A percentile compares a stretch with the other conserved stretches of the same genome.
These are phyloP conservation scores for Pseudomyrmex flavicornis DNA, from an alignment of 1,140 invertebrate species.

Conservation along the genomic window DNA sequence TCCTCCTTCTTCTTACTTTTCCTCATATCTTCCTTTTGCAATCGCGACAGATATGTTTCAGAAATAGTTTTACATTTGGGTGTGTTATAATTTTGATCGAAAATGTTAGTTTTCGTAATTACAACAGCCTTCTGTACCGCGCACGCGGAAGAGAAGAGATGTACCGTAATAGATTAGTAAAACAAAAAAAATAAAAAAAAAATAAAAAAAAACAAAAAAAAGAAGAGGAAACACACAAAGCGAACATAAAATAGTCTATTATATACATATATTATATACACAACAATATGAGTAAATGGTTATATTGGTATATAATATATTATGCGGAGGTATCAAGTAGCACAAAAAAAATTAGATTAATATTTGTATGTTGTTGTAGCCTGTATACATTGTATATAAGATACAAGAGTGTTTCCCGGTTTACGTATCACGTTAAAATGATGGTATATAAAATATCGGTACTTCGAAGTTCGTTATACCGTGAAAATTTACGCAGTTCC, in stretches of 20 bases:
- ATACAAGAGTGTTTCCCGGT: constrained; percentile 59
- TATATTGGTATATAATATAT: constrained; percentile 47
- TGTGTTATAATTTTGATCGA: constrained; percentile 62
- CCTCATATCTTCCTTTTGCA: constrained; percentile 38
- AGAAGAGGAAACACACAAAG: neutral
- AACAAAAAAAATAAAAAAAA: neutral
- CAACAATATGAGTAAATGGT: constrained; percentile 50
- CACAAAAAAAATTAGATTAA: constrained; percentile 72
- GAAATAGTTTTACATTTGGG: constrained; percentile 67
- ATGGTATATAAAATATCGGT: constrained; percentile 50
- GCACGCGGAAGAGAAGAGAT: constrained; percentile 58
- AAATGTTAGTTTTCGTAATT: constrained; percentile 68
- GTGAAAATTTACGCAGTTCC: constrained; percentile 2
- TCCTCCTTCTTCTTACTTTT: neutral
- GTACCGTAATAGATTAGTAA: constrained; percentile 43
- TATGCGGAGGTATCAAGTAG: constrained; percentile 74
- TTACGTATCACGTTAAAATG: constrained; percentile 63
- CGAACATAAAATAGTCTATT: constrained; percentile 57
- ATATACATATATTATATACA: constrained; percentile 59
- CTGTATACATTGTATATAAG: constrained; percentile 74
- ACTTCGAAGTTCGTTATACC: constrained; percentile 50
- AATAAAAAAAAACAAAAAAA: too few species aligned
- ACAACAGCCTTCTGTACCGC: constrained; percentile 68
- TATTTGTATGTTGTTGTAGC: constrained; percentile 77
- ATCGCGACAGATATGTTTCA: constrained; percentile 48